A percentile compares a stretch with the other conserved stretches of the same genome.
These are phyloP conservation scores for Clepsis dumicolana DNA, from an alignment of 2,888 invertebrate species.

Conservation along the genomic window DNA sequence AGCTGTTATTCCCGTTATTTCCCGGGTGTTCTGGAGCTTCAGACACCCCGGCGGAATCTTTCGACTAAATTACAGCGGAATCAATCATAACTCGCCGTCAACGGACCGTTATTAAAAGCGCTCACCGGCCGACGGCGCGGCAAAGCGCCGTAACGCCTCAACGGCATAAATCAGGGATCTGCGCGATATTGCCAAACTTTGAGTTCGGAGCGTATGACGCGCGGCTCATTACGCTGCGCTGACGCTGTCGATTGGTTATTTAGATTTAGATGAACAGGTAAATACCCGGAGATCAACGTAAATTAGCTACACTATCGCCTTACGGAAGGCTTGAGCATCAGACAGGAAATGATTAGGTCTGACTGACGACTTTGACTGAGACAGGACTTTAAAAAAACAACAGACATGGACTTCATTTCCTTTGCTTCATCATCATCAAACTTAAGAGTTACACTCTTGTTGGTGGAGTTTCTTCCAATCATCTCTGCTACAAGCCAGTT, in stretches of 20 bases:
- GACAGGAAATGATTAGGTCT: too few relatives aligned
- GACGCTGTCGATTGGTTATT: slow-evolving; percentile 1
- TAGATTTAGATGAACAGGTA: background rate
- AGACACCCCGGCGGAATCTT: background rate
- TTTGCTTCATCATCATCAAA: too few relatives aligned
- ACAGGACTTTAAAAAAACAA: too few relatives aligned
- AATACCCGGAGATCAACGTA: too few relatives aligned
- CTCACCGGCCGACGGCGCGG: slow-evolving; percentile 17
- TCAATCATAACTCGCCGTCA: slow-evolving; percentile 38
- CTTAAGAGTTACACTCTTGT: too few relatives aligned
- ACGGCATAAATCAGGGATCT: slow-evolving; percentile 37
- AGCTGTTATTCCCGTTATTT: background rate
- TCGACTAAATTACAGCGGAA: slow-evolving; percentile 23
- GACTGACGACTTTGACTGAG: too few relatives aligned
- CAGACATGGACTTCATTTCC: too few relatives aligned
- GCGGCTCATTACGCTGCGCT: slow-evolving; percentile 21
- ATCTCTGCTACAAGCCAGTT: too few relatives aligned
- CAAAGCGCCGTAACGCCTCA: slow-evolving; percentile 15
- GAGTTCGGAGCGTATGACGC: slow-evolving; percentile 12
- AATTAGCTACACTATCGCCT: too few relatives aligned
- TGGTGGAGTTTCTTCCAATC: too few relatives aligned
- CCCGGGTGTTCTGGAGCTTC: background rate
- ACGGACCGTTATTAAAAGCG: slow-evolving; percentile 34
- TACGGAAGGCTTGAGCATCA: too few relatives aligned
- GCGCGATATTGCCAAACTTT: slow-evolving; percentile 39